Conservation (phyloP, 2,113 vertebrate species). For the Eptesicus fuscus region DNA sequence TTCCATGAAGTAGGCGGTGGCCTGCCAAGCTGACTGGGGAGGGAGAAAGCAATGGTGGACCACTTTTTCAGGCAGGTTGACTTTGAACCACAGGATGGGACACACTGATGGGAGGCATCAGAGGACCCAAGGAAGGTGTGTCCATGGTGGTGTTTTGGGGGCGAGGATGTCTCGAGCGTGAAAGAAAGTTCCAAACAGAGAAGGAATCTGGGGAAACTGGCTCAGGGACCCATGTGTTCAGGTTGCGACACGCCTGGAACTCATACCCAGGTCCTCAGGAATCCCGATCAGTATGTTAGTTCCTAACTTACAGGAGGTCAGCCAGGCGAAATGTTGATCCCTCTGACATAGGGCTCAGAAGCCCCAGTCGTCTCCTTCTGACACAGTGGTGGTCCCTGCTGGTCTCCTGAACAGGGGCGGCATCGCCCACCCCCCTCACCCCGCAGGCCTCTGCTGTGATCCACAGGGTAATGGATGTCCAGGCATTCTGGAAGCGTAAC, state of each 20-base stretch:
- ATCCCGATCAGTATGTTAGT: accelerated
- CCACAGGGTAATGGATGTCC: accelerated
- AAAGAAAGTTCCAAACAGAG: neutral
- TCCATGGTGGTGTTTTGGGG: accelerated
- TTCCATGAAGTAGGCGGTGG: accelerated
- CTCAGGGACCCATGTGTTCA: accelerated
- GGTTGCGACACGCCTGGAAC: accelerated
- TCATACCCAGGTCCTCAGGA: neutral
- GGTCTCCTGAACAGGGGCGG: accelerated
- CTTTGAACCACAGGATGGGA: neutral
- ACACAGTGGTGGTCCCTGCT: accelerated
- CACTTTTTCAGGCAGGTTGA: neutral
- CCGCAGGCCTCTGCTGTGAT: accelerated
- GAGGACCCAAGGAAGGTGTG: too few relatives aligned
- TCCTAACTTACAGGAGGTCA: neutral
- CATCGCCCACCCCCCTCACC: accelerated
- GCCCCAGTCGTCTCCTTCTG: accelerated
- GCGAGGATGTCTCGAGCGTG: accelerated
- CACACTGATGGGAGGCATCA: accelerated
- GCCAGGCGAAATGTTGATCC: neutral
- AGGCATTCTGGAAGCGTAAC: accelerated
- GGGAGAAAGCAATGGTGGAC: accelerated
- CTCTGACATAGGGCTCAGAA: neutral
- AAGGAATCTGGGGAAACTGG: neutral
- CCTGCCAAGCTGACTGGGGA: neutral